Percentiles rank a stretch among this genome's conserved stretches.
These are phyloP conservation scores for Coregonus clupeaformis DNA, from an alignment of 2,113 vertebrate species.

Conservation along the genomic window DNA sequence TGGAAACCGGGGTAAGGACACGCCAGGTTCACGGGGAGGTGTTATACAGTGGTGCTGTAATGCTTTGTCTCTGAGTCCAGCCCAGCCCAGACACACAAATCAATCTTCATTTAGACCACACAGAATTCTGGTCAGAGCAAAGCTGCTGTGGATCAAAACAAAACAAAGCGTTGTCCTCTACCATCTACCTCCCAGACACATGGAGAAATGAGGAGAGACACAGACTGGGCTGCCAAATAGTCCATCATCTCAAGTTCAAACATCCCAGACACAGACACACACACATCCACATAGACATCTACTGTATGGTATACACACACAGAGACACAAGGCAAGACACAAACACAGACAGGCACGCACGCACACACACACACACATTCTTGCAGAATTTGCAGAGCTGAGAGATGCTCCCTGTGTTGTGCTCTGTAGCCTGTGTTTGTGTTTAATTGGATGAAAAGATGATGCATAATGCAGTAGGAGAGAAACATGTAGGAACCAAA, in stretches of 20 bases:
- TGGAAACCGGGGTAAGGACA: constrained; percentile 60
- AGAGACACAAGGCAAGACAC: constrained; percentile 27
- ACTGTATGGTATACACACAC: too few relatives aligned
- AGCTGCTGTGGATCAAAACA: constrained; percentile 27
- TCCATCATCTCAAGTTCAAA: constrained; percentile 34
- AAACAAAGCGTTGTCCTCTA: constrained; percentile 22
- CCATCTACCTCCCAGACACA: constrained; percentile 24
- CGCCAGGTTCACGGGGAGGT: constrained; percentile 33
- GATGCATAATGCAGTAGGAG: constrained; percentile 58
- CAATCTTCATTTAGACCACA: constrained; percentile 50
- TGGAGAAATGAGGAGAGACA: constrained; percentile 20
- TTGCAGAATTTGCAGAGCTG: constrained; percentile 2
- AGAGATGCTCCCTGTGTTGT: constrained; percentile 47
- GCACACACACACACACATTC: constrained; percentile 30
- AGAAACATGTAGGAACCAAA: constrained; percentile 58
- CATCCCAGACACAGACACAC: constrained; percentile 25
- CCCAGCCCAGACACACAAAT: constrained; percentile 6
- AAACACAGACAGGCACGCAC: not conserved
- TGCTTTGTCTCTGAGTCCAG: constrained; percentile 16
- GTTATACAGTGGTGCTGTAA: constrained; percentile 16
- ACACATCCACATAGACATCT: constrained; percentile 9
- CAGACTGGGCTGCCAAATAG: constrained; percentile 36
- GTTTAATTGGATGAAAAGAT: constrained; percentile 73
- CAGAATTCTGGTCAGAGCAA: constrained; percentile 24
- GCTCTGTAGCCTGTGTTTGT: constrained; percentile 45